Percentiles rank a stretch among this genome's conserved stretches.
Conservation (phyloP, 37 sponge, comb jelly and placozoan genomes). For the Aplysina aerophoba region DNA sequence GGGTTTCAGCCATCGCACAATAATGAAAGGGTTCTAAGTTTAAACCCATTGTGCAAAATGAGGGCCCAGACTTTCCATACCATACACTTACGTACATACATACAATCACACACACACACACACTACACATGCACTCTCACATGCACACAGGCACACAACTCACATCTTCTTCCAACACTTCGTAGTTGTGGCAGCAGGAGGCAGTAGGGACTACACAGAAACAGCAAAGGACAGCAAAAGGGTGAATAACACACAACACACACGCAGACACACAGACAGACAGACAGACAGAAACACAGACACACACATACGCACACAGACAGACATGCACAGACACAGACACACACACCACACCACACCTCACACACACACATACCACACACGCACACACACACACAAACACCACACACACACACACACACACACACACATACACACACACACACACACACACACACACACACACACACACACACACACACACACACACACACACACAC, state of each 20-base stretch:
- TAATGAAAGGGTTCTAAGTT: no score
- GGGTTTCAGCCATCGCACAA: conserved; percentile 38
- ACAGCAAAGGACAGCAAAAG: background rate
- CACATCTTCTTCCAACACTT: conserved; percentile 28
- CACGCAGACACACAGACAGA: conserved; percentile 4
- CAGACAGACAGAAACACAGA: no score
- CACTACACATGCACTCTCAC: conserved; percentile 52
- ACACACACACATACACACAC: no score
- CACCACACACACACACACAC: no score
- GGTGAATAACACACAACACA: background rate
- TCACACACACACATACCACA: background rate
- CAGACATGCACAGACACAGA: background rate
- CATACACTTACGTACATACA: conserved; percentile 48
- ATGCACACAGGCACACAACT: conserved; percentile 42
- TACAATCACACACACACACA: conserved; percentile 49
- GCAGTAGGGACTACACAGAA: background rate
- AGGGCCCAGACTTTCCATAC: no score
- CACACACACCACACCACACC: background rate
- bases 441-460: no score
- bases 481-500: no score
- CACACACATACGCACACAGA: background rate
- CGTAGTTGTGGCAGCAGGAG: background rate
- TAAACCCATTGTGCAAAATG: no score
- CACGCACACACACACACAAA: no score
- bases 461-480: no score